Conservation (phyloP, 2,797 vertebrate species). For the Spea hammondii region DNA sequence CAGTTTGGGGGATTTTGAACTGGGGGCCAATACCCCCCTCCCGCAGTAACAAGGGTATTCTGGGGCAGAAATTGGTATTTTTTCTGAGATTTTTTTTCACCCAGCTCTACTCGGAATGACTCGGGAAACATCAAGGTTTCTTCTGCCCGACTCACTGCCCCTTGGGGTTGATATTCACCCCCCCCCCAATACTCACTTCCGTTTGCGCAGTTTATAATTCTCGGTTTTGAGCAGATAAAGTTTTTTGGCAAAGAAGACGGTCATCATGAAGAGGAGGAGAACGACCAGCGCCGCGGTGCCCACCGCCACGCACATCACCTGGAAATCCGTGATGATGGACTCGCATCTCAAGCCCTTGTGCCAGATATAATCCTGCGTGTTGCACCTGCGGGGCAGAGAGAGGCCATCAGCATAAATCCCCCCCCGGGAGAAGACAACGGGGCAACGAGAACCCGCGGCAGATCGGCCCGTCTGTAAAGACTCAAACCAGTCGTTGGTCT, state of each 20-base stretch:
- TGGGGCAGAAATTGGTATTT: too few species aligned
- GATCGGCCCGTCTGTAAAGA: too few species aligned
- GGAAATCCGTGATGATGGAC: slow-evolving; percentile 93
- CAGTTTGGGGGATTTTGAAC: not conserved
- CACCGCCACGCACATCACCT: slow-evolving; percentile 91
- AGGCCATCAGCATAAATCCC: not conserved
- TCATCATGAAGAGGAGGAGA: slow-evolving; percentile 95
- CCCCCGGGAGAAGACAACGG: not conserved
- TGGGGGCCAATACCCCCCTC: not conserved
- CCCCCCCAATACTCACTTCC: slow-evolving; percentile 77
- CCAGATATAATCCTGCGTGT: slow-evolving; percentile 96
- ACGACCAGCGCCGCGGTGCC: slow-evolving; percentile 86
- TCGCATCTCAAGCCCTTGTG: slow-evolving; percentile 92
- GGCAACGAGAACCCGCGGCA: not conserved
- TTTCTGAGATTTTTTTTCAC: too few species aligned
- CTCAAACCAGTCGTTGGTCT: too few species aligned
- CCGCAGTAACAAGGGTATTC: too few species aligned
- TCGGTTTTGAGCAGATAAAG: slow-evolving; percentile 94
- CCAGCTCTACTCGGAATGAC: too few species aligned
- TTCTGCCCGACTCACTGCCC: too few species aligned
- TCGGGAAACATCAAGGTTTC: too few species aligned
- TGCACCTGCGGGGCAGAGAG: slow-evolving; percentile 73
- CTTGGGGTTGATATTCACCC: not conserved
- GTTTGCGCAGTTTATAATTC: slow-evolving; percentile 90
- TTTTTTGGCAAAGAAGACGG: slow-evolving; percentile 96